Conservation (phyloP, 2,113 vertebrate species). For the Actenoides lindsayi region DNA sequence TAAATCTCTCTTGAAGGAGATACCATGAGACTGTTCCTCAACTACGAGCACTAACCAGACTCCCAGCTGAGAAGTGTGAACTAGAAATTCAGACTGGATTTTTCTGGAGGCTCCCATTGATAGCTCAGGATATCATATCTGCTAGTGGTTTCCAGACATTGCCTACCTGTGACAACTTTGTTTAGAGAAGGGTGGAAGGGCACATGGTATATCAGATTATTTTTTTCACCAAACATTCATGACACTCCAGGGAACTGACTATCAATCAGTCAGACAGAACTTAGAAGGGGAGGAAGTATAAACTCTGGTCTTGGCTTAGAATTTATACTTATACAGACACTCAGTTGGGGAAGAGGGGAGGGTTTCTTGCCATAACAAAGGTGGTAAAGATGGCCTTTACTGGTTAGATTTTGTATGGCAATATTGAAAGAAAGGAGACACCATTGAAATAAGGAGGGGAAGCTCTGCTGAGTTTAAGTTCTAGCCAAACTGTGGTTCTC, state of each 20-base stretch:
- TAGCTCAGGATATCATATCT: not conserved
- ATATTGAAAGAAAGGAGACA: constrained; percentile 55
- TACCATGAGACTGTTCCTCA: not conserved
- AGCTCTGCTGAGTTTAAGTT: constrained; percentile 8
- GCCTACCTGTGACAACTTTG: not conserved
- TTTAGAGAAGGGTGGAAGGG: not conserved
- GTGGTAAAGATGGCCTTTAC: constrained; percentile 44
- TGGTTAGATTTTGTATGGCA: constrained; percentile 59
- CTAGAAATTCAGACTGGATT: not conserved
- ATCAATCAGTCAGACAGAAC: constrained; percentile 22
- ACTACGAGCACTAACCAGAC: not conserved
- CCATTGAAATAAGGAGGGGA: constrained; percentile 68
- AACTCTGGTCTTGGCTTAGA: constrained; percentile 26
- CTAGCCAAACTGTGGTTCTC: not conserved
- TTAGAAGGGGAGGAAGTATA: constrained; percentile 45
- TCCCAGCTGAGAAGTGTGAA: not conserved
- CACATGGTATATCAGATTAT: not conserved
- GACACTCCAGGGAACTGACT: constrained; percentile 16
- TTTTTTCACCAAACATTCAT: constrained; percentile 32
- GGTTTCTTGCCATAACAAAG: constrained; percentile 66
- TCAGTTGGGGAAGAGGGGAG: not conserved
- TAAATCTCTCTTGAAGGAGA: not conserved
- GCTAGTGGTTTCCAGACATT: not conserved
- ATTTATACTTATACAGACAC: constrained; percentile 58
- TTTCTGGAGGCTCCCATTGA: not conserved